Evolutionary conservation across 2,888 invertebrate genomes (phyloP).

Genomic region (Balanococcus diminutus): DNA sequence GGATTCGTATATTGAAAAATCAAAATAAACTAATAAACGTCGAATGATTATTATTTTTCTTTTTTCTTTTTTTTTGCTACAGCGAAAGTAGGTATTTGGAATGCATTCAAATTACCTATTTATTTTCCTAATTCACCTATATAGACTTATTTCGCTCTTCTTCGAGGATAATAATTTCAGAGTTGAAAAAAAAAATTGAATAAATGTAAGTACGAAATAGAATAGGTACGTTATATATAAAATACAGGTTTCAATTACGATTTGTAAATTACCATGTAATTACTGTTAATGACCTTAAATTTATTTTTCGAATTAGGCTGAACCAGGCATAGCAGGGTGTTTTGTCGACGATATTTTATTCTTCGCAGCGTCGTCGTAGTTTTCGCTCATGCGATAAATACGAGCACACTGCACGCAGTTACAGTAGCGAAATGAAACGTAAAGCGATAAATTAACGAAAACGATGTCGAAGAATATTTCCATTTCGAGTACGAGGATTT

Average conservation of each 20-base stretch:
- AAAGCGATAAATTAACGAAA: neutral
- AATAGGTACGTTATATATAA: neutral
- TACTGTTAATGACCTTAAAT: neutral
- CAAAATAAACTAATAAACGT: neutral
- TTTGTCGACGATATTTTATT: neutral
- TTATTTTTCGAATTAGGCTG: neutral
- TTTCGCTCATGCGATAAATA: neutral
- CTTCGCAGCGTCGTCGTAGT: neutral
- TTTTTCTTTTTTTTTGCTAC: neutral
- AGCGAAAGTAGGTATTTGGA: neutral
- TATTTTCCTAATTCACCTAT: neutral
- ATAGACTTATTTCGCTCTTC: too few relatives aligned
- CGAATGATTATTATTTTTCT: neutral
- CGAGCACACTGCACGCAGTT: too few relatives aligned
- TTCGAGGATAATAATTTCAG: neutral
- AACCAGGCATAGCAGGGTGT: neutral
- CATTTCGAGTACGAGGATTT: neutral
- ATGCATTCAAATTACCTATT: slow-evolving; percentile 11
- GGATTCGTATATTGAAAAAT: neutral
- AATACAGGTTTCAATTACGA: slow-evolving; percentile 1
- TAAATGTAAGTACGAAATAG: neutral
- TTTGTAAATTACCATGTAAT: neutral
- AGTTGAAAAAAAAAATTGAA: neutral
- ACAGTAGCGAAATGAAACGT: neutral
- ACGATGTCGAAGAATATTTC: neutral